Base-by-base conservation (phyloP, 2,797 vertebrate genomes). In the Pseudochromis fuscus region DNA sequence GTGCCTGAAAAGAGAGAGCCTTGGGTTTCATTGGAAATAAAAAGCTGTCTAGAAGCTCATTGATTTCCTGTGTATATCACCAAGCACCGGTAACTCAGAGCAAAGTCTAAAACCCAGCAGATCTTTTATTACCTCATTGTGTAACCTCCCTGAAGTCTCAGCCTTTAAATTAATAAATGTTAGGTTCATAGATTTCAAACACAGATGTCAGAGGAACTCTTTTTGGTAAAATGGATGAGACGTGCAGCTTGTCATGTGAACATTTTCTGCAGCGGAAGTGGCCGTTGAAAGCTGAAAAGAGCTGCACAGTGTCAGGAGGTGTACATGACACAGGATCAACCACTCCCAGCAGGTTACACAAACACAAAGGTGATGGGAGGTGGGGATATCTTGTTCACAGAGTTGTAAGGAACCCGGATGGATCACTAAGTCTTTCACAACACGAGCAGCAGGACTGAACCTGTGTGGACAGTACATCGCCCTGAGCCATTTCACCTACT, bases 291-390 rank as follows among this genome's bases (percentile, higher is more conserved):
- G 52, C 12, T 70, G 12, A 33, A 46, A 65, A 13, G 58, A 60
- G 37, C 63, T 35, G 62, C 27, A 38, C 68, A 62, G 52, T 53
- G 53, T 28, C 24, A 15, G 25, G 18, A 31, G 45, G 12, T 59
- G 24, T 65, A 52, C 48, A 52, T n/a, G n/a, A n/a, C n/a, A 72
- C 23, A 55, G 75, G 44, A 52, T 57, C 51, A 37, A 28, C 37
- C 10, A 35, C 62, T 80, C 81, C 75, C 74, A 76, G 74, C 70
- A 44, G 62, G 27, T 49, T 45, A 57, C 46, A 66, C 45, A 49
- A 64, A 74, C 62, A 24, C 33, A 19, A 21, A 74, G 71, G 59
- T 70, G 70, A 75, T 49, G 46, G 23, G 30, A 63, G 72, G 74
- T 77, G 73, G 79, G 75, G 30, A 67, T 4, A n/a, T 28, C 19